Base-by-base conservation (phyloP, 2,113 vertebrate genomes). In the Amia ocellicauda region DNA sequence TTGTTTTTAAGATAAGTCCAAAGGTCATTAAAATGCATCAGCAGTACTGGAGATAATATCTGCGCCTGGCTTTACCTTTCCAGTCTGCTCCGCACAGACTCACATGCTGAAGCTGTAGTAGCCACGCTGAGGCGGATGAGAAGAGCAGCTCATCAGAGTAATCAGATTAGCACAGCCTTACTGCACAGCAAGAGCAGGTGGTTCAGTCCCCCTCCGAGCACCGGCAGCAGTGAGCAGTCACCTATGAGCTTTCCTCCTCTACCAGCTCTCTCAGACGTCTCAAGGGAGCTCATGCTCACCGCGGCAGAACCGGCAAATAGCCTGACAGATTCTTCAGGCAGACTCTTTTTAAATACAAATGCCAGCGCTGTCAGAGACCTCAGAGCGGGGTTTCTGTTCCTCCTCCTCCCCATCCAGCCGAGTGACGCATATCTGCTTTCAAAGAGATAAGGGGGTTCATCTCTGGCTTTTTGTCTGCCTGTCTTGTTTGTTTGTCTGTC, bases 301-400 rank as follows among this genome's bases (percentile, higher is more conserved):
- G 56, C 65, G 16, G 62, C 62, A 60, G 53, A 60, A 57, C 65
- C 73, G 78, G 69, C 69, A 75, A 63, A 24, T 40, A 73, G 60
- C 53, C 64, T 2, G 73, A 66, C 62, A 70, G 73, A 67, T 73
- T 66, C 62, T 56, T 31, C 16, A 3, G 50, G 19, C n/a, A 47
- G 66, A 58, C 20, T 26, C 27, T 70, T 71, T 78, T 73, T 72
- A 71, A 67, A 80, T 79, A 75, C 65, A 56, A 73, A 66, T 59
- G 43, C 64, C 67, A 3, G 27, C 49, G 78, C 81, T 86, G 83
- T 78, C 81, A 82, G 72, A 79, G 80, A 79, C 80, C 72, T 87
- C 71, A 69, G 71, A 54, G 73, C 74, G 62, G 69, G 73, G 72
- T 86, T 81, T 78, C 78, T 75, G 57, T 79, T 68, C 20, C 24